These are phyloP conservation scores for Metaphire vulgaris DNA, from an alignment of 1,140 invertebrate genomes.

Conservation along the genomic window DNA sequence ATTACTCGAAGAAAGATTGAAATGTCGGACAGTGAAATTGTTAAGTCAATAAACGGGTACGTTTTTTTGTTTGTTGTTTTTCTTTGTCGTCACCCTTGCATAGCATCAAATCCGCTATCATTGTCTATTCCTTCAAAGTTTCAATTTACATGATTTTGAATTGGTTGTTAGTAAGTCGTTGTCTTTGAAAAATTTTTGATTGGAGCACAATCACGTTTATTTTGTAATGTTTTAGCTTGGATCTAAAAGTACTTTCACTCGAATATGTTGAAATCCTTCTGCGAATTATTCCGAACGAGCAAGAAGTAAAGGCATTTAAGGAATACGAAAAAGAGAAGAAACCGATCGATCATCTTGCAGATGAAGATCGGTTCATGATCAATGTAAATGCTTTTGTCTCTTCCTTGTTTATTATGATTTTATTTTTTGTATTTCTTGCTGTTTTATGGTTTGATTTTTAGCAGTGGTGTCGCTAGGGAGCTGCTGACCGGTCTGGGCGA, in stretches of 20 bases:
- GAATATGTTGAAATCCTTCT: constrained; percentile 89
- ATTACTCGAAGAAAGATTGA: constrained; percentile 95
- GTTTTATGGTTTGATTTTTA: background rate
- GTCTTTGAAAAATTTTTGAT: no score
- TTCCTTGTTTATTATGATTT: background rate
- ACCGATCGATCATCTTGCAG: constrained; percentile 77
- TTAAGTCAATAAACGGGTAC: constrained; percentile 72
- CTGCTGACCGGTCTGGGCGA: no score
- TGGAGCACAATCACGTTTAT: no score
- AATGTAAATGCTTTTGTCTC: background rate
- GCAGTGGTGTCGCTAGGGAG: no score
- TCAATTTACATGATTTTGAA: background rate
- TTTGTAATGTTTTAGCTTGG: constrained; percentile 59
- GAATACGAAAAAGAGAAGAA: constrained; percentile 87
- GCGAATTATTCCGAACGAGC: constrained; percentile 88
- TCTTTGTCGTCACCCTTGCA: no score
- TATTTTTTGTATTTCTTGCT: background rate
- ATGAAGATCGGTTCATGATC: constrained; percentile 79
- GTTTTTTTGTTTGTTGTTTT: no score
- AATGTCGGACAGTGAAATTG: constrained; percentile 84
- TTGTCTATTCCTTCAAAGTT: background rate
- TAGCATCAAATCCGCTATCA: background rate
- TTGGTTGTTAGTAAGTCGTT: no score
- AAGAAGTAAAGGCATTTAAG: constrained; percentile 84
- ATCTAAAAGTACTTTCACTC: constrained; percentile 79